Evolutionary conservation across 2,888 invertebrate species (phyloP), one percentile per base, ranked within the genome.

Genomic region (Platycheirus rosarum): DNA sequence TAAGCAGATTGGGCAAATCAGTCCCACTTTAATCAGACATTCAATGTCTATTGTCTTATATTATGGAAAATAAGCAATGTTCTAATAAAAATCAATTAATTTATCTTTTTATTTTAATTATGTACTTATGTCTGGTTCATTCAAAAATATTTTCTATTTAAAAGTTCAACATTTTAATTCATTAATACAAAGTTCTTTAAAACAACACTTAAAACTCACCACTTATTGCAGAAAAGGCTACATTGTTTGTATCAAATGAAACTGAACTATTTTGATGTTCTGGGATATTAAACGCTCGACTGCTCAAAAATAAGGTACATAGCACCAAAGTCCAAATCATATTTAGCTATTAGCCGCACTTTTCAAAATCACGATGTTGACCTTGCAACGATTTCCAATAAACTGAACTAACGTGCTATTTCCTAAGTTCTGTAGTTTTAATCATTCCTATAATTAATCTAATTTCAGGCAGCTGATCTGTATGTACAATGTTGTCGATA

Each of bases 221-320:
- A 0, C 75, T 84, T 18, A 87, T 86, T 11, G 85, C 86, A 0
- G 88, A 88, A 5, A 89, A 74, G 2, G 86, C 85, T 5, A 82
- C 79, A 57, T 88, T 85, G 13, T 86, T 85, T 46, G 85, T 7
- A 0, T 85, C 63, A 20, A 86, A 86, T 13, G 40, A 26, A 16
- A 62, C 26, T 23, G 68, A 11, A 8, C 62, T 46, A 32, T 23
- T 42, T 49, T 23, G 26, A 32, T 68, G 18, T 11, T 86, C 85
- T 9, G 88, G 87, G 37, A 88, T 44, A 16, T 86, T 85, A 0
- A 86, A 76, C 18, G 85, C 88, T 4, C 18, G 20, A 42, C 48
- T 74, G 9, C 78, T 84, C 32, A 69, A 69, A 7, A 84, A 11
- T 2, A 86, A 4, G 6, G 77, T 18, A 7, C 80, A 84, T 20